Conservation (phyloP, 2,113 vertebrate species). For the Crypturellus undulatus region DNA sequence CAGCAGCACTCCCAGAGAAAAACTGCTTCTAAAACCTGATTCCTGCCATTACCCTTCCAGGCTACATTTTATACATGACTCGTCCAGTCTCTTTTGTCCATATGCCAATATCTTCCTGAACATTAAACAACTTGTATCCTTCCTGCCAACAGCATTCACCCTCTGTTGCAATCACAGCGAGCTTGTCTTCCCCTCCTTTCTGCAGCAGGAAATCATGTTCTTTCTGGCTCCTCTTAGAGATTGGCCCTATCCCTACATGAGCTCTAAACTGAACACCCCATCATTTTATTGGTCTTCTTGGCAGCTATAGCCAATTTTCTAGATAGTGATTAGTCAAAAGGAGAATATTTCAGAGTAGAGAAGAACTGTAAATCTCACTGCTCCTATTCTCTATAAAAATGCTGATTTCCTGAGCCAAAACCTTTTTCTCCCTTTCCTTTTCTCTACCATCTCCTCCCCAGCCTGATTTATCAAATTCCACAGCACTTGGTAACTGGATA, state of each 20-base stretch:
- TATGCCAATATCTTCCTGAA: fast-evolving
- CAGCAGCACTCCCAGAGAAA: not conserved
- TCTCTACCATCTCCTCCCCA: not conserved
- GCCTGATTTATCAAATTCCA: not conserved
- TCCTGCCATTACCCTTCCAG: not conserved
- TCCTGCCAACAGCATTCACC: not conserved
- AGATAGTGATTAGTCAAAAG: not conserved
- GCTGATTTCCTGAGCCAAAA: not conserved
- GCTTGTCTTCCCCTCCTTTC: not conserved
- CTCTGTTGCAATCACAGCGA: not conserved
- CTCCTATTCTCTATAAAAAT: not conserved
- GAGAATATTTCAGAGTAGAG: not conserved
- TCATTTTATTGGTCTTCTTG: not conserved
- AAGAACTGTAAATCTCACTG: not conserved
- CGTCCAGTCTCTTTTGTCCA: not conserved
- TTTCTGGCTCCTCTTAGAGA: not conserved
- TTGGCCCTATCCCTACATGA: not conserved
- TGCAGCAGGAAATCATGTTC: fast-evolving
- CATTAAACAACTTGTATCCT: not conserved
- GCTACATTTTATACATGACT: not conserved
- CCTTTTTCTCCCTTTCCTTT: not conserved
- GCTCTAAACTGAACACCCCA: not conserved
- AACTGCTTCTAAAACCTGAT: not conserved
- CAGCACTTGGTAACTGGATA: not conserved
- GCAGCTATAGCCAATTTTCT: not conserved